Conservation (phyloP, 2,888 invertebrate species). For the Lordiphosa andalusiaca region DNA sequence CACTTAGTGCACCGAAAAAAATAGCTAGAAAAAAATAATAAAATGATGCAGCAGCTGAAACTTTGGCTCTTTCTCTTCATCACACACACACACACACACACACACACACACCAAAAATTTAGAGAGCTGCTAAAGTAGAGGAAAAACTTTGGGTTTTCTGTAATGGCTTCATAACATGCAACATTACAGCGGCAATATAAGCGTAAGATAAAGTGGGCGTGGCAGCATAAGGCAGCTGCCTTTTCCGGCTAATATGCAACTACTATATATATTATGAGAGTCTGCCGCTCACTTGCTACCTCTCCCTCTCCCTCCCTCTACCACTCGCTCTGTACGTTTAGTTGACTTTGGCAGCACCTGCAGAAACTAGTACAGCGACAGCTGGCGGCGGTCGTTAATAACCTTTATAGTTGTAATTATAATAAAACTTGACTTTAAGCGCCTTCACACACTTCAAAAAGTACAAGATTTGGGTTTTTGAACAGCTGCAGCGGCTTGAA, state of each 20-base stretch:
- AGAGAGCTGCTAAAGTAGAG: conserved; percentile 50
- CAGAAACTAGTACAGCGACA: conserved; percentile 28
- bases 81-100: conserved; percentile 28
- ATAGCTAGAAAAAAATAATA: neutral
- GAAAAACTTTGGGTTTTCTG: conserved; percentile 3
- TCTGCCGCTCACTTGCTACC: conserved; percentile 21
- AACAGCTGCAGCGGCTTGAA: conserved; percentile 39
- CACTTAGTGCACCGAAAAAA: conserved; percentile 24
- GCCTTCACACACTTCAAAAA: conserved; percentile 8
- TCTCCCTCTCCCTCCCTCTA: too few species aligned
- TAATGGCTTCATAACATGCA: conserved; percentile 73
- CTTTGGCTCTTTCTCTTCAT: conserved; percentile 28
- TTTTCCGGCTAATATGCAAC: conserved; percentile 62
- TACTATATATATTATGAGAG: conserved; percentile 57
- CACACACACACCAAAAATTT: conserved; percentile 39
- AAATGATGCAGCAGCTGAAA: conserved; percentile 36
- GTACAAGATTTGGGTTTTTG: conserved; percentile 11
- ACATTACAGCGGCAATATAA: conserved; percentile 58
- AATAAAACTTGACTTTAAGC: conserved; percentile 71
- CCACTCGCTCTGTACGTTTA: neutral
- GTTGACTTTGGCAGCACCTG: conserved; percentile 60
- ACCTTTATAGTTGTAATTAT: conserved; percentile 75
- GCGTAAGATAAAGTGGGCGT: conserved; percentile 50
- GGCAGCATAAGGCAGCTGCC: conserved; percentile 24
- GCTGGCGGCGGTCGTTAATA: conserved; percentile 55